phyloP scores from a whole-genome alignment of 2,888 invertebrate species.

The Tetanocera ferruginea region DNA sequence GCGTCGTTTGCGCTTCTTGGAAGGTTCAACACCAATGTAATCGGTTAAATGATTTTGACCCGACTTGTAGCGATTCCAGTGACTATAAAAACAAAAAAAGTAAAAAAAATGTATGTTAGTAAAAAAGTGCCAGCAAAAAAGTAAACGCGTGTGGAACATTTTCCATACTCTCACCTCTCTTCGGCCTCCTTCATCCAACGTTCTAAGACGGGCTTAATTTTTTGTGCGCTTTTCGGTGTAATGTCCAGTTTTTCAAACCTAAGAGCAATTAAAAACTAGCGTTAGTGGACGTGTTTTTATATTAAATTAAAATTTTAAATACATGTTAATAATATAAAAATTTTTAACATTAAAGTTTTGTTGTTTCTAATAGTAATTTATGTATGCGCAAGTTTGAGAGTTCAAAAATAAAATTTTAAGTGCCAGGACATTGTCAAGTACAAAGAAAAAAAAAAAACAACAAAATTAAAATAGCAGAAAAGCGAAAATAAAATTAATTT shows the following conservation, averaged over 20 bases:
- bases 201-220: conserved; percentile 98
- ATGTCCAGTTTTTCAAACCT: conserved; percentile 99
- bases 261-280: conserved; percentile 49
- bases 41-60: conserved; percentile 95
- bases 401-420: conserved; percentile 63
- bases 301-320: conserved; percentile 1
- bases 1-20: conserved; percentile 95
- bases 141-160: conserved; percentile 62
- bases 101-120: conserved; percentile 38
- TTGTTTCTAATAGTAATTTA: conserved; percentile 25
- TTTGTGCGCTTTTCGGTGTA: conserved; percentile 99
- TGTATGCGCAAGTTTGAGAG: conserved; percentile 46
- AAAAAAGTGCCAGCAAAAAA: conserved; percentile 33
- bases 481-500: conserved; percentile 19
- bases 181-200: conserved; percentile 99
- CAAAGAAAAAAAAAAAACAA: conserved; percentile 31
- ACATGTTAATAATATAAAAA: not conserved
- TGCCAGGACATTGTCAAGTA: conserved; percentile 79
- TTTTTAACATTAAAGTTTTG: not conserved
- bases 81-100: conserved; percentile 59
- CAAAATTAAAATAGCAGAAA: conserved; percentile 40
- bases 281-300: not conserved
- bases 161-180: conserved; percentile 81
- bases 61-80: conserved; percentile 87
- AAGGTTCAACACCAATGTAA: conserved; percentile 96